These are phyloP conservation scores for Drosophila acutilabella DNA, from an alignment of 2,888 invertebrate genomes.

Conservation along the genomic window DNA sequence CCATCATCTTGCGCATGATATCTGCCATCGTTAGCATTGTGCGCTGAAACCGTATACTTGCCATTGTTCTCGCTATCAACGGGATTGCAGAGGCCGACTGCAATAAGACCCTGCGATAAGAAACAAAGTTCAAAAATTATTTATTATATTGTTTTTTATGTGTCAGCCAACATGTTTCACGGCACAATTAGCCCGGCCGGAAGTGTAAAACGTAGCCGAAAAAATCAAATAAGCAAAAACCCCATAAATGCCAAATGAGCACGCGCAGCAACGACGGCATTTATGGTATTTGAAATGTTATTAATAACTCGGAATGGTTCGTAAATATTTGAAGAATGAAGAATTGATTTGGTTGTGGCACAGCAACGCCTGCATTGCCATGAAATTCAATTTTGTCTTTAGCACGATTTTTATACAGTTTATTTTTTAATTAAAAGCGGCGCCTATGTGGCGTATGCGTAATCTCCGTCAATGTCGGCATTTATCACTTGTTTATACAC, in stretches of 20 bases:
- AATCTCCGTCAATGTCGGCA: slow-evolving; percentile 18
- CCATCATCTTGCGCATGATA: slow-evolving; percentile 77
- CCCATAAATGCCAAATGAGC: slow-evolving; percentile 47
- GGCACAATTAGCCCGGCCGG: slow-evolving; percentile 44
- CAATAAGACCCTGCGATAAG: slow-evolving; percentile 70
- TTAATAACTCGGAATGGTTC: slow-evolving; percentile 43
- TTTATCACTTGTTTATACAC: slow-evolving; percentile 17
- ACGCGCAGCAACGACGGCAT: slow-evolving; percentile 31
- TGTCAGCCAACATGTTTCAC: slow-evolving; percentile 5
- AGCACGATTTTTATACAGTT: slow-evolving; percentile 35
- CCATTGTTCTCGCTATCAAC: slow-evolving; percentile 71
- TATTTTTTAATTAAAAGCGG: slow-evolving; percentile 27
- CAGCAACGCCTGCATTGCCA: slow-evolving; percentile 49
- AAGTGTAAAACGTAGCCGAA: slow-evolving; percentile 36
- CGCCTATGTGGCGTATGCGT: slow-evolving; percentile 22
- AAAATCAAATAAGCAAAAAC: background rate
- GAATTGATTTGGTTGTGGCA: slow-evolving; percentile 25
- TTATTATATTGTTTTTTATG: background rate
- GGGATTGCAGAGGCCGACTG: slow-evolving; percentile 74
- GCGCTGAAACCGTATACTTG: slow-evolving; percentile 82
- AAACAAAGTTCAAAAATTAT: background rate
- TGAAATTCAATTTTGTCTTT: slow-evolving; percentile 34
- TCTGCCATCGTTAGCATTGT: slow-evolving; percentile 73
- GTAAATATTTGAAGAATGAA: slow-evolving; percentile 27
- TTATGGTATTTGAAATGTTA: slow-evolving; percentile 47